Percentiles rank a stretch among this genome's conserved stretches.
These are phyloP conservation scores for Tachysurus vachellii DNA, from an alignment of 2,113 vertebrate species.

Conservation along the genomic window DNA sequence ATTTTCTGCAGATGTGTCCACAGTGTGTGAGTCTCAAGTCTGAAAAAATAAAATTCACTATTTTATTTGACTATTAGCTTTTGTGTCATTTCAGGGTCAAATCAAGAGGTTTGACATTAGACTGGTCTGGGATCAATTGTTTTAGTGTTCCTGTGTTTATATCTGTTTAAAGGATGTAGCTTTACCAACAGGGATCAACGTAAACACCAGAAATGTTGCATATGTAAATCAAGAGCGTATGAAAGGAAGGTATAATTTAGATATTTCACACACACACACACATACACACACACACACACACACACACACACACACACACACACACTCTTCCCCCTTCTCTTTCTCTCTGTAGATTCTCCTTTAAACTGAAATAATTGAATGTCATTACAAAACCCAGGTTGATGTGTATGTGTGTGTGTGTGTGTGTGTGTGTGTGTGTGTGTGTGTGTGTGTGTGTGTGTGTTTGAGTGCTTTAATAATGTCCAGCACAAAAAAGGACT, in stretches of 20 bases:
- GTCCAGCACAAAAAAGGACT: constrained; percentile 17
- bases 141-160: neutral
- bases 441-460: neutral
- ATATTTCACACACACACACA: neutral
- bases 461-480: constrained; percentile 43
- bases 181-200: neutral
- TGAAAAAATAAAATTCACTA: too few species aligned
- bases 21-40: neutral
- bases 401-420: neutral
- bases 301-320: neutral
- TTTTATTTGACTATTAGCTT: neutral
- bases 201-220: neutral
- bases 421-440: constrained; percentile 7
- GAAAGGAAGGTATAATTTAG: neutral
- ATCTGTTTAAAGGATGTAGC: neutral
- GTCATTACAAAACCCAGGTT: neutral
- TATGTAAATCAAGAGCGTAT: neutral
- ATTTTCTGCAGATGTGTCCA: neutral
- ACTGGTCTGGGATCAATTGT: neutral
- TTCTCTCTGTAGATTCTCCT: neutral
- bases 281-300: constrained; percentile 7
- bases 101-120: neutral
- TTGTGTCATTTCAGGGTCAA: neutral
- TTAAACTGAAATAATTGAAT: neutral
- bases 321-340: neutral